Evolutionary conservation across 2,797 vertebrate genomes (phyloP), one percentile per base, ranked within the genome.

Genomic region (Helicolenus hilgendorfi): DNA sequence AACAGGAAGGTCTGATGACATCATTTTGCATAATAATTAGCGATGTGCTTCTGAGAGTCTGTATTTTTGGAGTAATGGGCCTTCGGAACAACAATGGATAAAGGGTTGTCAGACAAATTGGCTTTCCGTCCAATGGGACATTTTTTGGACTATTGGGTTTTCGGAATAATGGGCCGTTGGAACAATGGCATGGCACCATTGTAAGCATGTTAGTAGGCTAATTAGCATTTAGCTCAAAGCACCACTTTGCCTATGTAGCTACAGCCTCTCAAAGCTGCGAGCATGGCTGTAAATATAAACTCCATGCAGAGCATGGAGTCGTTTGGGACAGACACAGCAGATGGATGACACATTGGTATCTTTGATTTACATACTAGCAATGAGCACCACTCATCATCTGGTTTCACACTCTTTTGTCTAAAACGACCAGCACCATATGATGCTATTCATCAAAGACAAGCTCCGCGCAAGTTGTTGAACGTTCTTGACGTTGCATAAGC

Each of bases 391-490:
- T 86, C 81, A 83, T 84, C 85, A 74, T 95, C 86, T 91, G 89
- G 83, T 88, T 91, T 94, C 85, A 91, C 79, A 84, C 72, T 86
- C 41, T 75, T 85, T 78, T 79, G 62, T 79, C 74, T 67, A n/a
- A 59, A 79, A 78, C 85, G 90, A 87, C 68, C 74, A 85, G 73
- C 74, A 65, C 78, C 92, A 90, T 63, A 87, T 85, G 89, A 95
- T 38, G 59, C 72, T 72, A 83, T 93, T 92, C 91, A 81, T 91
- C 92, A 91, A 84, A 87, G 78, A 93, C 84, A 76, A 79, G 60
- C 72, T 84, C 76, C 29, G 49, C 78, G 79, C 75, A 79, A 85
- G 64, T 59, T 84, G 67, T 81, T 84, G 58, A 82, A 59, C n/a
- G 59, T 49, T 83, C 80, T 73, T 73, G 72, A 84, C 77, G 81